Evolutionary conservation across 2,888 invertebrate species (phyloP).

Genomic region (Iphiclides podalirius): DNA sequence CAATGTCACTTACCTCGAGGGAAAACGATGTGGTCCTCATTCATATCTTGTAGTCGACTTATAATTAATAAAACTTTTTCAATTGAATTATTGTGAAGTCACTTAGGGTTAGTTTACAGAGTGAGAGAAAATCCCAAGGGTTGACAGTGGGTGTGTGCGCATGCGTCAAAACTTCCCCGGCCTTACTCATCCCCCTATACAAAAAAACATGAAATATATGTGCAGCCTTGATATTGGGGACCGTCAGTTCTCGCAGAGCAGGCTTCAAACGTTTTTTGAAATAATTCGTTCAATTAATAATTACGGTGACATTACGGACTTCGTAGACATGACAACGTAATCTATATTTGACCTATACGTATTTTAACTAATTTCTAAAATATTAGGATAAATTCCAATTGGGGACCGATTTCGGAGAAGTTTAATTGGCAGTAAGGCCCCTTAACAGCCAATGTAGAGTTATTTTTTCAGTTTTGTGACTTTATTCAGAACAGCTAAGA

Average conservation of each 20-base stretch:
- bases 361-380: too few species aligned
- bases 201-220: neutral
- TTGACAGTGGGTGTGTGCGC: conserved; percentile 30
- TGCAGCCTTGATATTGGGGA: neutral
- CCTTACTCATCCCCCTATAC: conserved; percentile 10
- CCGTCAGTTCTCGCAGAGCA: neutral
- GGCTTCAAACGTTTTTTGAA: neutral
- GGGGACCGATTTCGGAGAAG: too few species aligned
- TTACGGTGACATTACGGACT: too few species aligned
- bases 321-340: too few species aligned
- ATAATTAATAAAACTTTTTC: conserved; percentile 53
- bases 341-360: too few species aligned
- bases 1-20: conserved; percentile 84
- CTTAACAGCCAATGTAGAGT: too few species aligned
- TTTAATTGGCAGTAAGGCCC: too few species aligned
- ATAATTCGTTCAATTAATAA: too few species aligned
- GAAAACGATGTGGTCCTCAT: conserved; percentile 93
- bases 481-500: too few species aligned
- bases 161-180: conserved; percentile 27
- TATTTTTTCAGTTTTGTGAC: too few species aligned
- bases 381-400: too few species aligned
- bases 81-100: conserved; percentile 31
- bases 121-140: conserved; percentile 33
- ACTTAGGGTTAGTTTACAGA: conserved; percentile 31
- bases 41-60: conserved; percentile 84